Percentiles rank a stretch among this genome's conserved stretches.
These are phyloP conservation scores for Cecidostiba fungosa DNA, from an alignment of 2,888 invertebrate genomes.

Conservation along the genomic window DNA sequence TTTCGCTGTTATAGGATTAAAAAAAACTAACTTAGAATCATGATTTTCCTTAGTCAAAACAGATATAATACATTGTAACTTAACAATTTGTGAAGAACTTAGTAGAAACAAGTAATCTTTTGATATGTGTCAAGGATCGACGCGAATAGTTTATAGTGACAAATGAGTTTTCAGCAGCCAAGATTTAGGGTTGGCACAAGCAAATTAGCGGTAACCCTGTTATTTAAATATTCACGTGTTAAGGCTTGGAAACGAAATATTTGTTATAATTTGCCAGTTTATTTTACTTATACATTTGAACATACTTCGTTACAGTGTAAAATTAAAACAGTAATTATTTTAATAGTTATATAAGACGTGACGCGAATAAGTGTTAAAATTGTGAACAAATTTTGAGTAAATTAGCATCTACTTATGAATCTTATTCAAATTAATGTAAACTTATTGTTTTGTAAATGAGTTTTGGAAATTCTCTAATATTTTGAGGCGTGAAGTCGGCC, in stretches of 20 bases:
- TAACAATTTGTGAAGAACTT: background rate
- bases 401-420: background rate
- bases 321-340: background rate
- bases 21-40: background rate
- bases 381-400: background rate
- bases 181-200: background rate
- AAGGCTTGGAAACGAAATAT: no score
- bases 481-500: background rate
- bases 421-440: background rate
- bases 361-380: background rate
- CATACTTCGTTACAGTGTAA: background rate
- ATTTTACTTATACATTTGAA: background rate
- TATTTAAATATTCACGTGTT: background rate
- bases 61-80: background rate
- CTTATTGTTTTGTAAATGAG: background rate
- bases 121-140: slow-evolving; percentile 14
- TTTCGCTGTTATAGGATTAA: slow-evolving; percentile 84
- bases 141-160: slow-evolving; percentile 3
- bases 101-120: background rate
- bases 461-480: background rate
- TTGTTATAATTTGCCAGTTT: background rate
- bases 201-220: background rate
- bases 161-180: background rate
- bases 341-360: background rate
- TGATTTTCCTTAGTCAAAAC: no score